Base-by-base conservation (phyloP, 2,113 vertebrate genomes). In the Diphyllodes magnificus region DNA sequence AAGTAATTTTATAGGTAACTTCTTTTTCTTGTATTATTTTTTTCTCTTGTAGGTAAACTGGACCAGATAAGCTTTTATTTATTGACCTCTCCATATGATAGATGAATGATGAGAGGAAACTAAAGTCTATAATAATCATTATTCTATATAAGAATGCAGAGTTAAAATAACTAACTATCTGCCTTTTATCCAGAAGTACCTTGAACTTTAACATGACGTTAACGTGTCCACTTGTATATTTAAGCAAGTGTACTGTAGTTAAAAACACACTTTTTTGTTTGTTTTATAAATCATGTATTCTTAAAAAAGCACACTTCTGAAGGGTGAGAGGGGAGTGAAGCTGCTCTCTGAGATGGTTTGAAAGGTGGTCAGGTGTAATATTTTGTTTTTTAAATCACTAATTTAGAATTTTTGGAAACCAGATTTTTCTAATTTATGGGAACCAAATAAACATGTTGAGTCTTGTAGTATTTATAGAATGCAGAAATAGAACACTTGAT, bases 261-360 rank as follows among this genome's bases (percentile, higher is more conserved):
- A 91, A 82, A 92, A 90, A 19, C 45, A 95, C 79, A 50, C 35
- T 78, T 79, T 76, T 69, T 83, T 90, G 68, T 83, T 95, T 77
- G 57, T 94, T 95, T 93, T 92, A 61, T 95, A 97, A 97, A 82
- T 82, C 71, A 90, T 68, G 31, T 95, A 95, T 95, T 85, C 69
- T 95, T 96, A 95, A 92, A 97, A 93, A 96, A 98, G 98, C 98
- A 98, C 98, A 98, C 94, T 97, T 97, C 60, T n/a, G 70, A 92
- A 93, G 82, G 91, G 88, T 79, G 64, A 92, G 93, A 93, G 89
- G 91, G 82, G 39, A 80, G 84, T 71, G 11, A 90, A 77, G 54
- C 86, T 95, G 59, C 83, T 96, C 93, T 96, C 94, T 79, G 47
- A 87, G 90, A 66, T 81, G 82, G 85, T 86, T 54, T 94, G 54